phyloP scores from a whole-genome alignment of 2,797 vertebrate species.

The Sebastes iracundus region DNA sequence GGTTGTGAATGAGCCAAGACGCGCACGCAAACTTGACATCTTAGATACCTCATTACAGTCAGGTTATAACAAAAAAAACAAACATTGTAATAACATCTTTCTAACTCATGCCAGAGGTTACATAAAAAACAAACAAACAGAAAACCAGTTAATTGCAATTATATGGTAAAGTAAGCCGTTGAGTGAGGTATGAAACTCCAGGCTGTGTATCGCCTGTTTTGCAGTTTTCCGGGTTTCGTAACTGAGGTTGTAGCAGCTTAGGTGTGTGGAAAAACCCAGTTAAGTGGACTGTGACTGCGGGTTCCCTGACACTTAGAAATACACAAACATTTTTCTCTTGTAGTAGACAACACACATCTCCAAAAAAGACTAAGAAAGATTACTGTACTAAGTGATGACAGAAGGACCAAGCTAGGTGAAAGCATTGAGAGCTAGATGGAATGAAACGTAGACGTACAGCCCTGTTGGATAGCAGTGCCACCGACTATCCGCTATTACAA shows the following conservation, averaged over 20 bases:
- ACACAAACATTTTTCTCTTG: conserved; percentile 60
- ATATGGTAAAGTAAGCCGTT: conserved; percentile 77
- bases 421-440: conserved; percentile 67
- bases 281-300: conserved; percentile 78
- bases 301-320: conserved; percentile 82
- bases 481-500: conserved; percentile 64
- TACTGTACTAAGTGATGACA: conserved; percentile 57
- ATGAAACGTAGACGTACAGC: conserved; percentile 54
- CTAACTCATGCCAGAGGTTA: conserved; percentile 71
- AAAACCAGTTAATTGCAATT: conserved; percentile 79
- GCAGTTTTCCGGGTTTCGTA: conserved; percentile 85
- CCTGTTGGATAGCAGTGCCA: conserved; percentile 68
- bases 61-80: conserved; percentile 44
- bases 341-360: conserved; percentile 61
- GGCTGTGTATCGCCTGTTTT: conserved; percentile 73
- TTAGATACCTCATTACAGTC: conserved; percentile 61
- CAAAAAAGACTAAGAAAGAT: conserved; percentile 58
- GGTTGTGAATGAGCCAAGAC: conserved; percentile 49
- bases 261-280: conserved; percentile 81
- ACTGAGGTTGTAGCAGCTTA: conserved; percentile 87
- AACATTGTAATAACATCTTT: conserved; percentile 56
- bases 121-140: conserved; percentile 46
- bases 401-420: conserved; percentile 38
- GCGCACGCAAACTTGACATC: conserved; percentile 49
- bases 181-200: conserved; percentile 84